Evolutionary conservation across 1,140 invertebrate genomes (phyloP).

Genomic region (Wiebesia pumilae): DNA sequence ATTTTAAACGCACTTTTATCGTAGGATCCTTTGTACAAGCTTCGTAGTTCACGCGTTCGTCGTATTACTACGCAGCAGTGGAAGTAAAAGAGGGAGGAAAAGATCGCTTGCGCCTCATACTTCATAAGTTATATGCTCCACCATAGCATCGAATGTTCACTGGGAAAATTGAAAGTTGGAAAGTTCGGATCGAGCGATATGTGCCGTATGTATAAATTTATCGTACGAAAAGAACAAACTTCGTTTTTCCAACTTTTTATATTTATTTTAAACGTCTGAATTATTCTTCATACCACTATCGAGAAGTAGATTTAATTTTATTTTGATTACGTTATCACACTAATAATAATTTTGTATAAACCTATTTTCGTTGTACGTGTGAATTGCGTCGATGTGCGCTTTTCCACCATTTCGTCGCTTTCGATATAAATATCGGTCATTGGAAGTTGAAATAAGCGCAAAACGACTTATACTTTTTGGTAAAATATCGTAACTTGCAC

Average conservation of each 20-base stretch:
- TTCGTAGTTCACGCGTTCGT: background rate
- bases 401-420: background rate
- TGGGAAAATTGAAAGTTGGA: constrained; percentile 30
- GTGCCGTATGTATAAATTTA: background rate
- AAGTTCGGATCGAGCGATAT: background rate
- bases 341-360: background rate
- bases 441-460: background rate
- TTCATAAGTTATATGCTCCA: background rate
- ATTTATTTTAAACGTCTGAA: background rate
- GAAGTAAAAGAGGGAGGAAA: background rate
- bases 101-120: background rate
- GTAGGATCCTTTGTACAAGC: constrained; percentile 57
- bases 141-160: background rate
- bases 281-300: background rate
- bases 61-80: background rate
- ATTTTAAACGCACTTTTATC: constrained; percentile 69
- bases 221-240: background rate
- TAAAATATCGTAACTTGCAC: background rate
- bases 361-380: background rate
- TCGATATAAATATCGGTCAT: background rate
- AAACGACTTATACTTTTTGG: background rate
- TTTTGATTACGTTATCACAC: background rate
- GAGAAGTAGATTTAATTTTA: background rate
- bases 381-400: background rate
- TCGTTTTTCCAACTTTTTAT: background rate